These are phyloP conservation scores for Drosophila teissieri DNA, from an alignment of 1,140 invertebrate genomes.

Conservation along the genomic window DNA sequence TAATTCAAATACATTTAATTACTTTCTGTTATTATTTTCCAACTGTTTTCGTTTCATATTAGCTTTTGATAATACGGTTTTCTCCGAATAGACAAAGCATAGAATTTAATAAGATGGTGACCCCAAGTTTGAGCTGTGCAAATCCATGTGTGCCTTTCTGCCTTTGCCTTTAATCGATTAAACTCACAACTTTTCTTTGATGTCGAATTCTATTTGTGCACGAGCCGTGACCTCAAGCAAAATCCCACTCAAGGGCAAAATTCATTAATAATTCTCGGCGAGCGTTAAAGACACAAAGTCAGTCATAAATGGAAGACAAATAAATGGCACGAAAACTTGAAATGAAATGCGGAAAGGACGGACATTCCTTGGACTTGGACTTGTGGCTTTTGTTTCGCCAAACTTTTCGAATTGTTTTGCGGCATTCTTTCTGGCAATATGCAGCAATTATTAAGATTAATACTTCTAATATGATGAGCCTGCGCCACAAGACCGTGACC, in stretches of 20 bases:
- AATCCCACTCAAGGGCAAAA: conserved; percentile 1
- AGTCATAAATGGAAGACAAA: conserved; percentile 40
- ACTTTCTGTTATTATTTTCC: no score
- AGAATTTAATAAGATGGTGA: background rate
- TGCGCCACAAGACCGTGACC: conserved; percentile 25
- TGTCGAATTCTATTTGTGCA: conserved; percentile 35
- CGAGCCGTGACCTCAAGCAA: conserved; percentile 4
- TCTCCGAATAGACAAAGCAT: no score
- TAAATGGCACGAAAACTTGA: conserved; percentile 39
- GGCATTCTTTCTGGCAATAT: conserved; percentile 63
- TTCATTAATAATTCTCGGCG: conserved; percentile 39
- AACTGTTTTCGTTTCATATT: no score
- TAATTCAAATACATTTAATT: no score
- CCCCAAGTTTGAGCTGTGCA: background rate
- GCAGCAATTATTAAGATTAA: conserved; percentile 79
- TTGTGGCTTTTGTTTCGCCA: conserved; percentile 49
- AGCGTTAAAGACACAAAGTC: conserved; percentile 36
- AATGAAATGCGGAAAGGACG: conserved; percentile 30
- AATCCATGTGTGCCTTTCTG: background rate
- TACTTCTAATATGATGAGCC: conserved; percentile 57
- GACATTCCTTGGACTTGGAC: conserved; percentile 27
- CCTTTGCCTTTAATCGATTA: conserved; percentile 16
- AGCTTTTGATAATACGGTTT: no score
- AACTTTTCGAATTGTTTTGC: conserved; percentile 63
- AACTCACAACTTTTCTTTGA: conserved; percentile 25